A percentile compares a stretch with the other conserved stretches of the same genome.
phyloP scores from a whole-genome alignment of 2,797 vertebrate species.

The Eidolon dupreanum region DNA sequence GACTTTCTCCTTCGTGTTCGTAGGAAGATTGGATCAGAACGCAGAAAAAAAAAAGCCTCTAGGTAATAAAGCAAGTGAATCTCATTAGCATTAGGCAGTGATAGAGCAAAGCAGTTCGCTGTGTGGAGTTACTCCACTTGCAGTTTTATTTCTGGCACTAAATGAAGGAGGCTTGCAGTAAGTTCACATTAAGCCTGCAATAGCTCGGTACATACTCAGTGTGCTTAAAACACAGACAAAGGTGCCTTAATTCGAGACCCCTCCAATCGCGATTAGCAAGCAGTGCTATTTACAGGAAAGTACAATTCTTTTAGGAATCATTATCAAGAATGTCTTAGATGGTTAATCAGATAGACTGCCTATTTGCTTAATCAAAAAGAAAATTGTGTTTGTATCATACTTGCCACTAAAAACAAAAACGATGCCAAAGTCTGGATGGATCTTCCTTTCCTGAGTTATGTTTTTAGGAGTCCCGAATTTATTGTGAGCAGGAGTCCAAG shows the following conservation, averaged over 20 bases:
- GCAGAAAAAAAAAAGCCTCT: neutral
- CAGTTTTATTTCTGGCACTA: constrained; percentile 16
- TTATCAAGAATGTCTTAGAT: neutral
- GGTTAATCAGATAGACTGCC: neutral
- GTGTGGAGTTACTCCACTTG: constrained; percentile 2
- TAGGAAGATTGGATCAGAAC: constrained; percentile 47
- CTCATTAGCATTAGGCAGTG: constrained; percentile 63
- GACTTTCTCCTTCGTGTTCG: constrained; percentile 51
- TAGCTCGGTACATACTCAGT: neutral
- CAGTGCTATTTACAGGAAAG: neutral
- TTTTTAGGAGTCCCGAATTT: neutral
- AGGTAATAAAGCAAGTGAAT: constrained; percentile 65
- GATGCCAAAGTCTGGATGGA: neutral
- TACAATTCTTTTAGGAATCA: neutral
- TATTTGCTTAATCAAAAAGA: constrained; percentile 37
- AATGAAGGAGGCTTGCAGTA: neutral
- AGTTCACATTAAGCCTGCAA: constrained; percentile 7
- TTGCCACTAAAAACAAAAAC: neutral
- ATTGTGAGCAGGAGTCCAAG: neutral
- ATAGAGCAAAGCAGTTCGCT: neutral
- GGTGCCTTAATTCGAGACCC: neutral
- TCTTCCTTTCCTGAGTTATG: neutral
- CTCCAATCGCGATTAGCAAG: neutral
- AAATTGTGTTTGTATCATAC: neutral
- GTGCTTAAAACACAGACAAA: neutral